A percentile compares a stretch with the other conserved stretches of the same genome.
Evolutionary conservation across 2,113 vertebrate species (phyloP).

Genomic region (Oryzias woworae): DNA sequence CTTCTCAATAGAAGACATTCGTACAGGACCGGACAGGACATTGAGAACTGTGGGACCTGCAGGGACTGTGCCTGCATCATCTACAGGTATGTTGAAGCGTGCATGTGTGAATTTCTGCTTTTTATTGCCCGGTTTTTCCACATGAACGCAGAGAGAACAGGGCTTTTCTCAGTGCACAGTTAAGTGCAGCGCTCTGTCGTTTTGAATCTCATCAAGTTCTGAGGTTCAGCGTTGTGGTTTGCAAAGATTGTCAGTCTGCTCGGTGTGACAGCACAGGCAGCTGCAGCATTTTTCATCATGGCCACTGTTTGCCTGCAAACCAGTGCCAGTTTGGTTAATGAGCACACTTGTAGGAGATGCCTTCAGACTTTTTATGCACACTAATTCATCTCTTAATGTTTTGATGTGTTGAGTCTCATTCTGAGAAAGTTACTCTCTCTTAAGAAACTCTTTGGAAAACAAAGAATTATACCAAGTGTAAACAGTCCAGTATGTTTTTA

Average conservation of each 20-base stretch:
- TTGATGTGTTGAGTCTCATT: constrained; percentile 14
- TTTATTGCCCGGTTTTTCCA: constrained; percentile 30
- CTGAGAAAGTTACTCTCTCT: too few species aligned
- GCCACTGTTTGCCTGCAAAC: constrained; percentile 22
- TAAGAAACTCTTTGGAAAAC: too few species aligned
- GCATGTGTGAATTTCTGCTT: constrained; percentile 19
- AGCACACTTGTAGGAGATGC: constrained; percentile 16
- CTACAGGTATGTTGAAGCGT: constrained; percentile 78
- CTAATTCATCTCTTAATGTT: constrained; percentile 24
- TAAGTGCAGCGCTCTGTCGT: constrained; percentile 57
- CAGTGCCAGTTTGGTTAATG: constrained; percentile 43
- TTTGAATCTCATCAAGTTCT: constrained; percentile 52
- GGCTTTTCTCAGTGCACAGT: constrained; percentile 44
- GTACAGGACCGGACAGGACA: constrained; percentile 86
- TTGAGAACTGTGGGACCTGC: constrained; percentile 88
- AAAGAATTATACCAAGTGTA: too few species aligned
- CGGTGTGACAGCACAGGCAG: constrained; percentile 34
- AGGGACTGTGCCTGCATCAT: constrained; percentile 89
- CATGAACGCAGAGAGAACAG: constrained; percentile 19
- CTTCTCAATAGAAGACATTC: constrained; percentile 81
- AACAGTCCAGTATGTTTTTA: too few species aligned
- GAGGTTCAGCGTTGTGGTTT: constrained; percentile 50
- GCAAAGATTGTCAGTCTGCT: constrained; percentile 41
- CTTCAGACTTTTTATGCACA: not conserved
- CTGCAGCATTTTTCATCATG: constrained; percentile 31